Percentiles rank a stretch among this genome's conserved stretches.
Evolutionary conservation across 2,888 invertebrate species (phyloP).

Genomic region (Habrosyne pyritoides): DNA sequence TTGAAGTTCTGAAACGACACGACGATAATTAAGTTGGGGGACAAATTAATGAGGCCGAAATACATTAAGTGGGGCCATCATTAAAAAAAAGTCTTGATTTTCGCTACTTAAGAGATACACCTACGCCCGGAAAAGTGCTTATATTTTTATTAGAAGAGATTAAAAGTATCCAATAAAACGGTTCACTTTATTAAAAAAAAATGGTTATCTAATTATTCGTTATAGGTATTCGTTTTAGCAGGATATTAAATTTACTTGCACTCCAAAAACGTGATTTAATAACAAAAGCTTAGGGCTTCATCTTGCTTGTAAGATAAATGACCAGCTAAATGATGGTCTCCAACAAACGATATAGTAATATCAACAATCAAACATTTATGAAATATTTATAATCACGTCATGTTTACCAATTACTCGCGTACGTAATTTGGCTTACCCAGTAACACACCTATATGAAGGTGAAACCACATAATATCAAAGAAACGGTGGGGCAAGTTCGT

Average conservation of each 20-base stretch:
- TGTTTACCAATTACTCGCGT: slow-evolving; percentile 8
- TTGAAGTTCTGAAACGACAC: slow-evolving; percentile 40
- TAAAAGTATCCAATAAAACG: background rate
- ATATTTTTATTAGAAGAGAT: slow-evolving; percentile 8
- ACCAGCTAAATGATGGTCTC: no score
- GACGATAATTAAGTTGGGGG: slow-evolving; percentile 59
- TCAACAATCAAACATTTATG: slow-evolving; percentile 1
- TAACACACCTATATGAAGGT: background rate
- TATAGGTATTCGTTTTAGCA: no score
- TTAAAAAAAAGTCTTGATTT: slow-evolving; percentile 51
- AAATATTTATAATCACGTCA: slow-evolving; percentile 1
- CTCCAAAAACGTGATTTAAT: background rate
- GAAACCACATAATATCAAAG: slow-evolving; percentile 3
- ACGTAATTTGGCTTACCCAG: slow-evolving; percentile 6
- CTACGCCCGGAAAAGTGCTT: background rate
- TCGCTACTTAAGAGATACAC: slow-evolving; percentile 31
- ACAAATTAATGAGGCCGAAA: slow-evolving; percentile 59
- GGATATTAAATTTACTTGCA: background rate
- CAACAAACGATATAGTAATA: background rate
- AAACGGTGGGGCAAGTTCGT: background rate
- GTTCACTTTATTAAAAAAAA: background rate
- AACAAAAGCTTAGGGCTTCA: no score
- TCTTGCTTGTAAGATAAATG: no score
- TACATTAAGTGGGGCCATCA: slow-evolving; percentile 54
- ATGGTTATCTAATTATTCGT: no score